Conservation (phyloP, 2,888 invertebrate genomes). For the Uloborus plumipes region DNA sequence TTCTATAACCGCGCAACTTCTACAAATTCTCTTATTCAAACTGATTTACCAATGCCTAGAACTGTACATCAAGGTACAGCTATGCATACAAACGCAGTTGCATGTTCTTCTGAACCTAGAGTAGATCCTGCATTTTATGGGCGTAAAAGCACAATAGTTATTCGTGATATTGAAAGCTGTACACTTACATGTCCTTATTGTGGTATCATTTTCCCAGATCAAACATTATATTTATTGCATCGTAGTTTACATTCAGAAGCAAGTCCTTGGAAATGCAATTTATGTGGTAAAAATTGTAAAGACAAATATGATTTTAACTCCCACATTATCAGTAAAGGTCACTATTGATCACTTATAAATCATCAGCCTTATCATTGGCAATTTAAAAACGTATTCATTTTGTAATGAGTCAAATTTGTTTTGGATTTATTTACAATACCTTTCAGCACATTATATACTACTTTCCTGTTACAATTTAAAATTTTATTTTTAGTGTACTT, state of each 20-base stretch:
- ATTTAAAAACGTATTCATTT: no score
- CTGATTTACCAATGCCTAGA: slow-evolving; percentile 16
- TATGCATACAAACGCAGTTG: slow-evolving; percentile 1
- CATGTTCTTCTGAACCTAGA: slow-evolving; percentile 23
- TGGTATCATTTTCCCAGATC: slow-evolving; percentile 94
- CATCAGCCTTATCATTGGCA: no score
- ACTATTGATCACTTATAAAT: slow-evolving; percentile 76
- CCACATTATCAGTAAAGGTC: slow-evolving; percentile 92
- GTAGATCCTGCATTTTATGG: slow-evolving; percentile 21
- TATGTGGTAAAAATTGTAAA: slow-evolving; percentile 94
- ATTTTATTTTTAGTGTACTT: no score
- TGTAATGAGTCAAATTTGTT: no score
- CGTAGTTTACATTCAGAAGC: slow-evolving; percentile 98
- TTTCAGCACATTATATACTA: no score
- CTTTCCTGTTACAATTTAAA: no score
- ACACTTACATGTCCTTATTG: slow-evolving; percentile 82
- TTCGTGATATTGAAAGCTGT: slow-evolving; percentile 47
- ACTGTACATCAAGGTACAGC: neutral
- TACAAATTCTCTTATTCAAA: slow-evolving; percentile 31
- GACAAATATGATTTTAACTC: slow-evolving; percentile 98
- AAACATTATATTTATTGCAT: slow-evolving; percentile 95
- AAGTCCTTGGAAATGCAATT: slow-evolving; percentile 97
- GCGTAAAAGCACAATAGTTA: slow-evolving; percentile 43
- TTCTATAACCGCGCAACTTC: slow-evolving; percentile 57
- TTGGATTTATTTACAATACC: no score